Percentiles rank a stretch among this genome's conserved stretches.
Conservation (phyloP, 64 coral and sea anemone species). For the Stylophora pistillata region DNA sequence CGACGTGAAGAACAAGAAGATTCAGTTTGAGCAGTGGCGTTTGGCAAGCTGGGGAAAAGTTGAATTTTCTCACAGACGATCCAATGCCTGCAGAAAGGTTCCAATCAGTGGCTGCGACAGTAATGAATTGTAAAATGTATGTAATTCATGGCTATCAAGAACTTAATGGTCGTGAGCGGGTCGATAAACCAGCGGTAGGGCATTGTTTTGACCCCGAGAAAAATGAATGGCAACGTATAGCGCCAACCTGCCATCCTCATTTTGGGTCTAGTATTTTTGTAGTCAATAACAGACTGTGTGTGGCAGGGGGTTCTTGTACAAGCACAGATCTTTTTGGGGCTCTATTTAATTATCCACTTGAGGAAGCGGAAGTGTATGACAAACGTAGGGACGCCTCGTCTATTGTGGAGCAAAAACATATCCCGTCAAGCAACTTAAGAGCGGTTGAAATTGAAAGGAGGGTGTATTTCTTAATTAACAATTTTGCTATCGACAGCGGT, state of each 20-base stretch:
- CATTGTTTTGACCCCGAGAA: slow-evolving; percentile 11
- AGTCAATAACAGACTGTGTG: background rate
- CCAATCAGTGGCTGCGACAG: background rate
- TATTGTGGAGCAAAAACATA: slow-evolving; percentile 18
- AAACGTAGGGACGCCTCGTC: background rate
- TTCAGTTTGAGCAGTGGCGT: background rate
- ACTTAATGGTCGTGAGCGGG: background rate
- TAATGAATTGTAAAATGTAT: background rate
- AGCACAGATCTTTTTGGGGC: too few relatives aligned
- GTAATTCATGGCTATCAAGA: background rate
- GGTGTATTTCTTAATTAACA: too few relatives aligned
- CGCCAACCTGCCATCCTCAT: background rate
- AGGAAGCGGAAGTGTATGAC: slow-evolving; percentile 36
- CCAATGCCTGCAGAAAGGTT: background rate
- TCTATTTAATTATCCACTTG: too few relatives aligned
- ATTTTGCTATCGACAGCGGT: too few relatives aligned
- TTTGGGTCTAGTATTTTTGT: slow-evolving; percentile 16
- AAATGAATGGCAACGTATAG: background rate
- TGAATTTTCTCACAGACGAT: background rate
- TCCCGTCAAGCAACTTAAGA: slow-evolving; percentile 20
- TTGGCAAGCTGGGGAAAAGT: background rate
- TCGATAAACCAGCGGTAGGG: background rate
- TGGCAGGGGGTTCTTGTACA: slow-evolving; percentile 19
- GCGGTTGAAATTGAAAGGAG: background rate
- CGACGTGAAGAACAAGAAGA: too few relatives aligned